Percentiles rank a stretch among this genome's conserved stretches.
These are phyloP conservation scores for Acrobasis consociella DNA, from an alignment of 2,888 invertebrate species.

Conservation along the genomic window DNA sequence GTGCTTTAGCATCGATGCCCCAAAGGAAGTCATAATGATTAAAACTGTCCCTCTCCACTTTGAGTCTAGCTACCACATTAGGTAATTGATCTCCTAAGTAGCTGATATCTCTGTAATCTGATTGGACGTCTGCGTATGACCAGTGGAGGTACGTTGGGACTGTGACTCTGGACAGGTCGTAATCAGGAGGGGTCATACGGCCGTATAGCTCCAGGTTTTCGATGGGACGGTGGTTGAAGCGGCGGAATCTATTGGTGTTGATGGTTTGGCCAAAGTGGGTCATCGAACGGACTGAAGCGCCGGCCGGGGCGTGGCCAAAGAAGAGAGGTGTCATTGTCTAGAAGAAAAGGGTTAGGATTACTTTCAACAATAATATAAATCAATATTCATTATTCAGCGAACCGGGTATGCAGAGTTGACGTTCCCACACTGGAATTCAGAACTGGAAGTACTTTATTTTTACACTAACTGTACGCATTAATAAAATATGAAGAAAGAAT, in stretches of 20 bases:
- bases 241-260: slow-evolving; percentile 45
- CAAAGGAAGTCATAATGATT: slow-evolving; percentile 58
- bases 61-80: slow-evolving; percentile 36
- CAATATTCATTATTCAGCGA: too few species aligned
- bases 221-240: slow-evolving; percentile 44
- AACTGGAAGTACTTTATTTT: too few species aligned
- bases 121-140: slow-evolving; percentile 35
- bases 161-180: slow-evolving; percentile 45
- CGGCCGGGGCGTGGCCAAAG: slow-evolving; percentile 54
- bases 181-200: slow-evolving; percentile 44
- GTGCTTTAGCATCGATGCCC: slow-evolving; percentile 41
- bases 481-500: too few species aligned
- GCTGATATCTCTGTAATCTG: slow-evolving; percentile 43
- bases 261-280: slow-evolving; percentile 56
- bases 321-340: slow-evolving; percentile 57
- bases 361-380: too few species aligned
- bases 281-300: slow-evolving; percentile 53
- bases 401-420: too few species aligned
- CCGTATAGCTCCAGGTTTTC: slow-evolving; percentile 50
- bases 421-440: too few species aligned
- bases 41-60: slow-evolving; percentile 40
- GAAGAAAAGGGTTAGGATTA: slow-evolving; percentile 18
- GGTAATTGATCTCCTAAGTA: slow-evolving; percentile 39
- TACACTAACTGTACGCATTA: too few species aligned
- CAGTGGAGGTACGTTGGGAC: slow-evolving; percentile 48